Percentiles rank a stretch among this genome's conserved stretches.
These are phyloP conservation scores for Drusus annulatus DNA, from an alignment of 1,140 invertebrate genomes.

Conservation along the genomic window DNA sequence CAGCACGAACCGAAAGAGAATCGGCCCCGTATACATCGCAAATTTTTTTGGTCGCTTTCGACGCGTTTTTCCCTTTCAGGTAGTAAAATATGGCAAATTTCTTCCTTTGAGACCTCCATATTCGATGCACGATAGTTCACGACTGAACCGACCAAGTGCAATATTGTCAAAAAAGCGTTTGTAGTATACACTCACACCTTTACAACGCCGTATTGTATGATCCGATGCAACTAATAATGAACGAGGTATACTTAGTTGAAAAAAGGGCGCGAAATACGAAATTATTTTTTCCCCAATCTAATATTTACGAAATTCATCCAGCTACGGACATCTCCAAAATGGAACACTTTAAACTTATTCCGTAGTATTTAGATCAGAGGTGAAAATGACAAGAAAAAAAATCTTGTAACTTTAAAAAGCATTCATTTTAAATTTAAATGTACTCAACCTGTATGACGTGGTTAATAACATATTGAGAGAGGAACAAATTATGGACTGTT, in stretches of 20 bases:
- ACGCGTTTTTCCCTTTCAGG: slow-evolving; percentile 17
- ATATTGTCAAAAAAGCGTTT: slow-evolving; percentile 23
- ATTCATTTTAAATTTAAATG: no score
- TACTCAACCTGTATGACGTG: no score
- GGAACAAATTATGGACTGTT: no score
- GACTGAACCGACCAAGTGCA: slow-evolving; percentile 56
- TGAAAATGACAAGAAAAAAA: no score
- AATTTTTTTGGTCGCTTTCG: slow-evolving; percentile 17
- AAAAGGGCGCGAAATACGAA: no score
- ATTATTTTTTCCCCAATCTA: background rate
- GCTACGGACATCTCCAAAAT: no score
- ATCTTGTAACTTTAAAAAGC: no score
- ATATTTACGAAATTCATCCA: no score
- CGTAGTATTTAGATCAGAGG: no score
- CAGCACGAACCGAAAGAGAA: slow-evolving; percentile 16
- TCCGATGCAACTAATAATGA: slow-evolving; percentile 1
- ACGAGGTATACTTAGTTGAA: background rate
- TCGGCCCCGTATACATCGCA: slow-evolving; percentile 20
- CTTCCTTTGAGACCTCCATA: slow-evolving; percentile 23
- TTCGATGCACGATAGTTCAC: slow-evolving; percentile 36
- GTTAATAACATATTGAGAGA: no score
- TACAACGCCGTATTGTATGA: background rate
- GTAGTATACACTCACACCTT: slow-evolving; percentile 6
- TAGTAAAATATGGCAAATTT: slow-evolving; percentile 27
- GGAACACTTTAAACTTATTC: no score